Conservation (phyloP, 2,797 vertebrate species). For the Chlorospingus semifuscus region DNA sequence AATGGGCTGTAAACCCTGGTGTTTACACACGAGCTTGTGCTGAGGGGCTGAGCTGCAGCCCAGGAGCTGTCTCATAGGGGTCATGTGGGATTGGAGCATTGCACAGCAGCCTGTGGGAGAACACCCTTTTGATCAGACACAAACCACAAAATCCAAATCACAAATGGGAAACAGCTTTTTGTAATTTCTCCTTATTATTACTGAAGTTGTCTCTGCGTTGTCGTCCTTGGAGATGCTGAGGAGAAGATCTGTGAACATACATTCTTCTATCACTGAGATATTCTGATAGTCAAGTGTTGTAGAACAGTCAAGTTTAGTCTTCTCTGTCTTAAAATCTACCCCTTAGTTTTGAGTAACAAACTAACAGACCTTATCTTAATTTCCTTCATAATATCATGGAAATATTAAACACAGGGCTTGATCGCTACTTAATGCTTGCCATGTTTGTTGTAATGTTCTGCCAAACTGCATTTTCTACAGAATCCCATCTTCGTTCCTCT, state of each 20-base stretch:
- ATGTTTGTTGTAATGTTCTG: neutral
- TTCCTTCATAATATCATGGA: neutral
- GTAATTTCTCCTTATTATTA: neutral
- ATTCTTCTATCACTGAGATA: neutral
- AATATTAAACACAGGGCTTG: neutral
- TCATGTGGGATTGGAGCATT: rapidly evolving
- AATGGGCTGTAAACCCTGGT: neutral
- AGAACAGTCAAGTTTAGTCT: neutral
- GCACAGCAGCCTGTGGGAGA: neutral
- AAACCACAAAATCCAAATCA: neutral
- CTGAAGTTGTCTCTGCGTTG: neutral
- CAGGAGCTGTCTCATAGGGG: neutral
- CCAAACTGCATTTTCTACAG: neutral
- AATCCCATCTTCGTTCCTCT: neutral
- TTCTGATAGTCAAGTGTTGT: neutral
- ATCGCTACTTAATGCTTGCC: neutral
- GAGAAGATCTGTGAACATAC: neutral
- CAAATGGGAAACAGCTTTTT: neutral
- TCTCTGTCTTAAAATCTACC: neutral
- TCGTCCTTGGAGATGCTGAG: neutral
- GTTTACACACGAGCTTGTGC: neutral
- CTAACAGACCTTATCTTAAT: neutral
- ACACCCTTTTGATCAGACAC: neutral
- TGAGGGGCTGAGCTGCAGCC: neutral
- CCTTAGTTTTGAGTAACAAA: neutral